phyloP scores from a whole-genome alignment of 2,797 vertebrate genomes.

The Hemibagrus guttatus region DNA sequence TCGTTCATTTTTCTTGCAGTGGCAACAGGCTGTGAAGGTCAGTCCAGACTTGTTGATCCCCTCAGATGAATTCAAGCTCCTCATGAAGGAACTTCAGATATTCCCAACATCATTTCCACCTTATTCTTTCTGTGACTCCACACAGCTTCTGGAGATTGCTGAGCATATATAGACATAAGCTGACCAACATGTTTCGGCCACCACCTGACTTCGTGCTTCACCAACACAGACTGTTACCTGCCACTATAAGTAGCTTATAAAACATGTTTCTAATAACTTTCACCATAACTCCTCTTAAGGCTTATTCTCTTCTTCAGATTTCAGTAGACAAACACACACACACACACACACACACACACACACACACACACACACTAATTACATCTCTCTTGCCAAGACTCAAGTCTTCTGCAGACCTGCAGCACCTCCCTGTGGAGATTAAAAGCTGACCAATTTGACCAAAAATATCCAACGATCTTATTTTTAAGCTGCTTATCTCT shows the following conservation, averaged over 20 bases:
- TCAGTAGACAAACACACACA: conserved; percentile 19
- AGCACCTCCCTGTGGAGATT: conserved; percentile 47
- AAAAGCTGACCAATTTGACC: neutral
- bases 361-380: conserved; percentile 1
- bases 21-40: conserved; percentile 4
- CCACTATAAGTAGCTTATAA: conserved; percentile 7
- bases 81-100: neutral
- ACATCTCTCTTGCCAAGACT: neutral
- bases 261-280: conserved; percentile 37
- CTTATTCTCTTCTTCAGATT: conserved; percentile 17
- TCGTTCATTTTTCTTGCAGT: conserved; percentile 22
- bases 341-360: neutral
- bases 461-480: neutral
- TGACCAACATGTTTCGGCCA: neutral
- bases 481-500: neutral
- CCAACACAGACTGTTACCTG: neutral
- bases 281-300: conserved; percentile 25
- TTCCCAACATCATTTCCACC: neutral
- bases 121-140: conserved; percentile 9
- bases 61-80: neutral
- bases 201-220: neutral
- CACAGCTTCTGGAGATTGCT: neutral
- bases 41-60: neutral
- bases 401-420: conserved; percentile 5
- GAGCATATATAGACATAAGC: neutral